A percentile compares a stretch with the other conserved stretches of the same genome.
phyloP scores from a whole-genome alignment of 2,113 vertebrate genomes.

The Scolopax mira region DNA sequence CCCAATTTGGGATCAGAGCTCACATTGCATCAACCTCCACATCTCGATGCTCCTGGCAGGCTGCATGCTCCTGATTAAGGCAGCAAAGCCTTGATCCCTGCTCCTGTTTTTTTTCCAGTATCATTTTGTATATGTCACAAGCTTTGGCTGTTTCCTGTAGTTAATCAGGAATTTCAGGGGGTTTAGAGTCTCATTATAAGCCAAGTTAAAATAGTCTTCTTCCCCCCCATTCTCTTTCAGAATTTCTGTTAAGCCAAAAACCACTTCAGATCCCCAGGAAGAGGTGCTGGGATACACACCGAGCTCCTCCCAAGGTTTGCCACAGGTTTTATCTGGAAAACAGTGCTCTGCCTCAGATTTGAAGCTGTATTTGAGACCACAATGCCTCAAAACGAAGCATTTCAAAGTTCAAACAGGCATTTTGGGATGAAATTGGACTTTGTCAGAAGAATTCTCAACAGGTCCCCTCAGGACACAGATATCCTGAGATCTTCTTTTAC shows the following conservation, averaged over 20 bases:
- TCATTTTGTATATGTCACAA: no score
- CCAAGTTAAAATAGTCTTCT: neutral
- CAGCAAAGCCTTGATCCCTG: neutral
- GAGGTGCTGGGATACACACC: fast-evolving
- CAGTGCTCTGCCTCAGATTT: neutral
- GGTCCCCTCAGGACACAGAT: neutral
- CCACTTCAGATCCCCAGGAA: neutral
- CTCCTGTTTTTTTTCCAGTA: fast-evolving
- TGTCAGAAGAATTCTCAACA: neutral
- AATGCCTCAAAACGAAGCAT: neutral
- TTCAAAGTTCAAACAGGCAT: neutral
- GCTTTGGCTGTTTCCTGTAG: neutral
- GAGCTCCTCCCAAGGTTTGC: neutral
- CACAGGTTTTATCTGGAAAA: neutral
- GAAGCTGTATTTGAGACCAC: neutral
- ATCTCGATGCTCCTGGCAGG: fast-evolving
- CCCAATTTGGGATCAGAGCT: neutral
- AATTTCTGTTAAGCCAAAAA: neutral
- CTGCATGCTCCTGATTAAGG: fast-evolving
- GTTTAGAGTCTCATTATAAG: neutral
- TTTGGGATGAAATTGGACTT: neutral
- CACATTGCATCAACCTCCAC: fast-evolving
- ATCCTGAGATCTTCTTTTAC: neutral
- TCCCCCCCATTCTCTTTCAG: neutral
- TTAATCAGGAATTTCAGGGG: neutral